Evolutionary conservation across 1,140 invertebrate genomes (phyloP).

Genomic region (Drosophila asahinai): DNA sequence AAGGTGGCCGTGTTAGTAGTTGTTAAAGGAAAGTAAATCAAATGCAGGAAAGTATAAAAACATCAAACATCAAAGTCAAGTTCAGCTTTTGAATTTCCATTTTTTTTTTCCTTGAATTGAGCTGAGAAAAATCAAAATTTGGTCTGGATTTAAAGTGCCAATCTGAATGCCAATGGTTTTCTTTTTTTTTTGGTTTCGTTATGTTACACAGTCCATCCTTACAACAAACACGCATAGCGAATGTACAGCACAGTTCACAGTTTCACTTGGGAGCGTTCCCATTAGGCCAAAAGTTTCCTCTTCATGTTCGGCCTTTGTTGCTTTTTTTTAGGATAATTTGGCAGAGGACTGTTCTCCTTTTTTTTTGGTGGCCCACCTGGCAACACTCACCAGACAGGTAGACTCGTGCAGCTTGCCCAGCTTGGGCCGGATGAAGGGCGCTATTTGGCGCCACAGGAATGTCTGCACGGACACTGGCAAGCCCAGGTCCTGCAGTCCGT

Average conservation of each 20-base stretch:
- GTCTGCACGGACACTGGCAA: constrained; percentile 98
- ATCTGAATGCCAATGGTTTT: constrained; percentile 37
- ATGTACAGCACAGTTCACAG: constrained; percentile 72
- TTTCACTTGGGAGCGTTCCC: constrained; percentile 15
- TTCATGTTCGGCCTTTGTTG: constrained; percentile 1
- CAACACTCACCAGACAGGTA: constrained; percentile 94
- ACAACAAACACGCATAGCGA: constrained; percentile 80
- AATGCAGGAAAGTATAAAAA: constrained; percentile 57
- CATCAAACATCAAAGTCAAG: constrained; percentile 55
- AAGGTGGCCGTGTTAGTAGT: constrained; percentile 64
- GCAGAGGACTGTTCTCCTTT: constrained; percentile 3
- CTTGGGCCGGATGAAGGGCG: constrained; percentile 96
- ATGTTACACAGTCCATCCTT: constrained; percentile 68
- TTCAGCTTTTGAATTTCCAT: constrained; percentile 7
- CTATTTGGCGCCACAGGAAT: constrained; percentile 98
- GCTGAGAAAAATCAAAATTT: constrained; percentile 42
- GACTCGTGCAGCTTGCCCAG: constrained; percentile 98
- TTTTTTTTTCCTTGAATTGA: constrained; percentile 20
- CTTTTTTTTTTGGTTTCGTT: constrained; percentile 14
- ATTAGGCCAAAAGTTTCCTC: constrained; percentile 3
- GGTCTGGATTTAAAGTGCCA: constrained; percentile 39
- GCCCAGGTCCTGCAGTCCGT: constrained; percentile 89
- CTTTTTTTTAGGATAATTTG: constrained; percentile 14
- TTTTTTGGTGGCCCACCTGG: constrained; percentile 13
- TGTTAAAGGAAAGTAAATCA: constrained; percentile 16